Evolutionary conservation across 2,113 vertebrate genomes (phyloP).

Genomic region (Corythoichthys haematopterus): DNA sequence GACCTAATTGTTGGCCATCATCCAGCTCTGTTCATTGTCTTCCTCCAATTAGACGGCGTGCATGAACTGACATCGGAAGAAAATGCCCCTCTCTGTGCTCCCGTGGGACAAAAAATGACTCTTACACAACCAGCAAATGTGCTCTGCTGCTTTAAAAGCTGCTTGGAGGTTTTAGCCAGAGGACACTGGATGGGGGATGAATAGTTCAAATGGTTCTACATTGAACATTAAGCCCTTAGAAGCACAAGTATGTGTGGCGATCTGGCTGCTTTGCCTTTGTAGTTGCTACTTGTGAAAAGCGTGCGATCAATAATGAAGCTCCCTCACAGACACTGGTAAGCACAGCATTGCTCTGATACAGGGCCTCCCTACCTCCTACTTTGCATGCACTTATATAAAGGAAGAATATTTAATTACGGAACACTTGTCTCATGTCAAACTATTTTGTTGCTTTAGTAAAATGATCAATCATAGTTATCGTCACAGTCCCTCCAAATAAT

Average conservation of each 20-base stretch:
- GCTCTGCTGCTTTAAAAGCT: slow-evolving; percentile 36
- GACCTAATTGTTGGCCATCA: slow-evolving; percentile 14
- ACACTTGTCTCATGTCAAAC: too few species aligned
- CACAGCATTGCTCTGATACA: neutral
- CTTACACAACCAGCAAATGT: slow-evolving; percentile 35
- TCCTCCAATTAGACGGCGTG: slow-evolving; percentile 37
- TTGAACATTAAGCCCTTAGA: slow-evolving; percentile 21
- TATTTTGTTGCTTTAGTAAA: neutral
- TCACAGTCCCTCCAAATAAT: neutral
- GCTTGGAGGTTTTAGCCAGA: slow-evolving; percentile 28
- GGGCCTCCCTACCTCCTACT: neutral
- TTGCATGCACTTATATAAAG: neutral
- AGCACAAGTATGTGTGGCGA: slow-evolving; percentile 6
- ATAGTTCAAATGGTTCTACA: slow-evolving; percentile 28
- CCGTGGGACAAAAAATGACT: slow-evolving; percentile 36
- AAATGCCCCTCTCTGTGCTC: slow-evolving; percentile 36
- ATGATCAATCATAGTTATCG: neutral
- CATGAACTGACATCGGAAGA: slow-evolving; percentile 25
- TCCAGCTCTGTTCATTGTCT: slow-evolving; percentile 48
- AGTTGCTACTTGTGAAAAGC: slow-evolving; percentile 11
- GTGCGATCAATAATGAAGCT: slow-evolving; percentile 9
- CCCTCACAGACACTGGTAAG: neutral
- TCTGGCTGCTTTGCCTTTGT: slow-evolving; percentile 24
- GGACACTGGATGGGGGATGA: slow-evolving; percentile 19
- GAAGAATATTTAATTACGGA: neutral